These are phyloP conservation scores for Aselliscus stoliczkanus DNA, from an alignment of 2,797 vertebrate species.

Conservation along the genomic window DNA sequence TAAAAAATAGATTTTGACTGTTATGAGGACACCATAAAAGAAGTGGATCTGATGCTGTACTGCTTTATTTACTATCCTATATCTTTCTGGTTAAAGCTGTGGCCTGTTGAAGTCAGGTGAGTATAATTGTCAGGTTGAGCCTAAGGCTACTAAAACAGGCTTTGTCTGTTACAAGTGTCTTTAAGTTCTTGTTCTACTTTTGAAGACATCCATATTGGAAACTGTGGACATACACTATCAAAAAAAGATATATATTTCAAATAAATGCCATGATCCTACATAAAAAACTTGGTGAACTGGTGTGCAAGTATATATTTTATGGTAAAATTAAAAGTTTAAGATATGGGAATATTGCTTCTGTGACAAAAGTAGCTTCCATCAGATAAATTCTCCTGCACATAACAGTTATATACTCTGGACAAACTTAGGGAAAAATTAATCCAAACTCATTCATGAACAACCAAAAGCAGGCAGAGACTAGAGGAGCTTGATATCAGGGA, in stretches of 20 bases:
- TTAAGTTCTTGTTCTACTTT: background rate
- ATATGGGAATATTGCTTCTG: background rate
- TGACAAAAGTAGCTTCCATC: background rate
- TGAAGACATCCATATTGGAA: background rate
- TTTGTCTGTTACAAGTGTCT: background rate
- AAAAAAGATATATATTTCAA: background rate
- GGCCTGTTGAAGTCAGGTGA: background rate
- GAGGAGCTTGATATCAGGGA: background rate
- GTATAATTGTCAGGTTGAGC: background rate
- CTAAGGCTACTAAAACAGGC: background rate
- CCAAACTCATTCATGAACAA: background rate
- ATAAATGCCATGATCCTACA: background rate
- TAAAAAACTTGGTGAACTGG: background rate
- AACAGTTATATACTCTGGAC: background rate
- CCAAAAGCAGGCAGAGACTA: background rate
- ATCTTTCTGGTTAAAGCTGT: background rate
- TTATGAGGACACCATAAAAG: background rate
- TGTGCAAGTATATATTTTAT: background rate
- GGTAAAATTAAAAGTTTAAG: background rate
- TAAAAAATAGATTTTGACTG: background rate
- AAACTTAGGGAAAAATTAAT: background rate
- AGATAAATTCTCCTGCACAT: background rate
- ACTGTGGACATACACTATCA: background rate
- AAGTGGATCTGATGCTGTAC: background rate
- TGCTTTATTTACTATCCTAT: background rate